Percentiles rank a stretch among this genome's conserved stretches.
Conservation (phyloP, 2,888 invertebrate species). For the Macaria notata region DNA sequence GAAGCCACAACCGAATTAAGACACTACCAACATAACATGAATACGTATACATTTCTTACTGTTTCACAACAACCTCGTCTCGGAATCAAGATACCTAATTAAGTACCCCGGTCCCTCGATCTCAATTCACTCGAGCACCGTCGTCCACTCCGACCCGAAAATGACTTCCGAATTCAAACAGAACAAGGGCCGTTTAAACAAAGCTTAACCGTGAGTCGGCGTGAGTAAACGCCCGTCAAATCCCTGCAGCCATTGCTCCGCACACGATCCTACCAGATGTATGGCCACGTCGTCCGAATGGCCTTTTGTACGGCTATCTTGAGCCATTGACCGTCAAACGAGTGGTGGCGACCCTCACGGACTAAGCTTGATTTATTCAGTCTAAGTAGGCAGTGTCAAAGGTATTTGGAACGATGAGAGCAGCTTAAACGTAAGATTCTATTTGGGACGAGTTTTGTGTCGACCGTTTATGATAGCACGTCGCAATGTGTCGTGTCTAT, state of each 20-base stretch:
- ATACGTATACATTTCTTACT: too few relatives aligned
- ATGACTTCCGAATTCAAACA: constrained; percentile 30
- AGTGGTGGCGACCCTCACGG: constrained; percentile 30
- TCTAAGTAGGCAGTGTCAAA: constrained; percentile 27
- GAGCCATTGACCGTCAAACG: constrained; percentile 53
- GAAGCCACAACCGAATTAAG: too few relatives aligned
- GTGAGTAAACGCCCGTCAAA: constrained; percentile 71
- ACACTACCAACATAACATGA: too few relatives aligned
- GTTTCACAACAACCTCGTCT: too few relatives aligned
- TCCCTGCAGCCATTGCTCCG: constrained; percentile 67
- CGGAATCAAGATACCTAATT: too few relatives aligned
- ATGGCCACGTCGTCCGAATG: constrained; percentile 46
- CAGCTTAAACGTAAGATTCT: constrained; percentile 38
- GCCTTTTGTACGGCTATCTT: constrained; percentile 43
- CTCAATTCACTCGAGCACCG: constrained; percentile 17
- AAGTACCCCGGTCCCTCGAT: too few relatives aligned
- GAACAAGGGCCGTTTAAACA: constrained; percentile 62
- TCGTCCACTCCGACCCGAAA: constrained; percentile 16
- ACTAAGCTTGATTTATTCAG: constrained; percentile 37
- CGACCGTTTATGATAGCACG: neutral
- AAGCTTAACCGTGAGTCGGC: constrained; percentile 51
- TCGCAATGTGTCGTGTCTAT: neutral
- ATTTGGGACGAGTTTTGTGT: constrained; percentile 43
- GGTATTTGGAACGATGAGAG: constrained; percentile 25
- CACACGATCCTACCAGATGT: constrained; percentile 75